Percentiles rank a stretch among this genome's conserved stretches.
These are phyloP conservation scores for Cassiopea xamachana DNA, from an alignment of 30 jellyfish, hydroid and myxozoan species.

Conservation along the genomic window DNA sequence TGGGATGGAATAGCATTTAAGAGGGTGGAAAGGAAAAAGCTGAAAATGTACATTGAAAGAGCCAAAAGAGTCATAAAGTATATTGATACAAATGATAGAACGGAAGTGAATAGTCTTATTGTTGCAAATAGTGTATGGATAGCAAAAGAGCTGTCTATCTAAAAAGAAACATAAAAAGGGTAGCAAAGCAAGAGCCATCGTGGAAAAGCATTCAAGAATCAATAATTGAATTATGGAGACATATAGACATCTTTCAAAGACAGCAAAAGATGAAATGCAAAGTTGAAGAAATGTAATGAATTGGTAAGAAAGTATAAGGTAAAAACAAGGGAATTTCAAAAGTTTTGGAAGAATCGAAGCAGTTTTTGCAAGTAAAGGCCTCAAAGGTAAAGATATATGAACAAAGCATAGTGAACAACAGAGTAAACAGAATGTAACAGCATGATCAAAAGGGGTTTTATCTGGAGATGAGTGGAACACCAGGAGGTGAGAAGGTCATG, in stretches of 20 bases:
- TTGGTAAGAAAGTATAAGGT: background rate
- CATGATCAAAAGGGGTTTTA: background rate
- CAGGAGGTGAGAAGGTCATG: background rate
- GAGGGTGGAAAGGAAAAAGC: background rate
- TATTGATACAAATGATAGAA: background rate
- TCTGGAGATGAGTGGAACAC: background rate
- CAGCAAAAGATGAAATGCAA: background rate
- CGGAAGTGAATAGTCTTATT: background rate
- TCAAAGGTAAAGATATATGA: background rate
- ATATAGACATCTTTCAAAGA: background rate
- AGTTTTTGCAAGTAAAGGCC: background rate
- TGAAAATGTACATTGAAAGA: background rate
- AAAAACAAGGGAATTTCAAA: background rate
- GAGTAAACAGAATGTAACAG: background rate
- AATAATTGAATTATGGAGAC: background rate
- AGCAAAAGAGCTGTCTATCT: background rate
- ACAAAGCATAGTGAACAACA: background rate
- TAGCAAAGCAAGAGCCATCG: background rate
- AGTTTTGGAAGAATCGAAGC: background rate
- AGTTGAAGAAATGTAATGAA: background rate
- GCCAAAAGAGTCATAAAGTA: background rate
- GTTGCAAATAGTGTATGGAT: background rate
- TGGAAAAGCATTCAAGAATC: background rate
- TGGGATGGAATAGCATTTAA: background rate
- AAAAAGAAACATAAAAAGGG: background rate